These are phyloP conservation scores for Hippocampus kuda DNA, from an alignment of 2,797 vertebrate genomes.

Conservation along the genomic window DNA sequence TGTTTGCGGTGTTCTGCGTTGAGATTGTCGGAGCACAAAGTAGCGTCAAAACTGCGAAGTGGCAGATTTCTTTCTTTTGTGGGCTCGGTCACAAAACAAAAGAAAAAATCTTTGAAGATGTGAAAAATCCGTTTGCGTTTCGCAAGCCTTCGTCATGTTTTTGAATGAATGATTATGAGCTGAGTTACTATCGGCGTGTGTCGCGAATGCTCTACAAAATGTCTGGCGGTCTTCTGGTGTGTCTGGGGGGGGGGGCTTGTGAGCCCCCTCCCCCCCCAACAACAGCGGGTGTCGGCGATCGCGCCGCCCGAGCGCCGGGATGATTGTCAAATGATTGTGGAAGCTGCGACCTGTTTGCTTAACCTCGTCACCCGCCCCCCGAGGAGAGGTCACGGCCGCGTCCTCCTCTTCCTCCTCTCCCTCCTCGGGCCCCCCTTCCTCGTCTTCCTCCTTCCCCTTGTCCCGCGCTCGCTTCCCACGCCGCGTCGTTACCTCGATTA, in stretches of 20 bases:
- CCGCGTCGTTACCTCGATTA: constrained; percentile 62
- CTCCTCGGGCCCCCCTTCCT: constrained; percentile 16
- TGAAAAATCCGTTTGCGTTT: too few relatives aligned
- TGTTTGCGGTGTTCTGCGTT: too few relatives aligned
- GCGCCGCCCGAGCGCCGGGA: constrained; percentile 29
- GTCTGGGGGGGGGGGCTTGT: neutral
- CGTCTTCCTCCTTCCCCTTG: constrained; percentile 10
- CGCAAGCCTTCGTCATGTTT: too few relatives aligned
- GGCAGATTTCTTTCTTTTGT: too few relatives aligned
- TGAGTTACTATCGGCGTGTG: too few relatives aligned
- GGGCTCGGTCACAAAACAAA: too few relatives aligned
- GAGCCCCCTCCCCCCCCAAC: constrained; percentile 48
- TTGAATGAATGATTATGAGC: too few relatives aligned
- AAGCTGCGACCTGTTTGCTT: constrained; percentile 64
- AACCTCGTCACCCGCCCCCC: constrained; percentile 55
- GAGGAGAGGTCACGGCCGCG: constrained; percentile 37
- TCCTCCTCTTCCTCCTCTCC: constrained; percentile 4
- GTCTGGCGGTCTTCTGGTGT: neutral
- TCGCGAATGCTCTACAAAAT: neutral
- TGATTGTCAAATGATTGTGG: constrained; percentile 56
- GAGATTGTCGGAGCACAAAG: too few relatives aligned
- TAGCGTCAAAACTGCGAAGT: too few relatives aligned
- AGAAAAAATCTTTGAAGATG: too few relatives aligned
- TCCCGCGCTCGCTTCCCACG: constrained; percentile 20
- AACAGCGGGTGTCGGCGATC: constrained; percentile 44